A percentile compares a stretch with the other conserved stretches of the same genome.
Conservation (phyloP, 2,797 vertebrate genomes). For the Eulemur mongoz region DNA sequence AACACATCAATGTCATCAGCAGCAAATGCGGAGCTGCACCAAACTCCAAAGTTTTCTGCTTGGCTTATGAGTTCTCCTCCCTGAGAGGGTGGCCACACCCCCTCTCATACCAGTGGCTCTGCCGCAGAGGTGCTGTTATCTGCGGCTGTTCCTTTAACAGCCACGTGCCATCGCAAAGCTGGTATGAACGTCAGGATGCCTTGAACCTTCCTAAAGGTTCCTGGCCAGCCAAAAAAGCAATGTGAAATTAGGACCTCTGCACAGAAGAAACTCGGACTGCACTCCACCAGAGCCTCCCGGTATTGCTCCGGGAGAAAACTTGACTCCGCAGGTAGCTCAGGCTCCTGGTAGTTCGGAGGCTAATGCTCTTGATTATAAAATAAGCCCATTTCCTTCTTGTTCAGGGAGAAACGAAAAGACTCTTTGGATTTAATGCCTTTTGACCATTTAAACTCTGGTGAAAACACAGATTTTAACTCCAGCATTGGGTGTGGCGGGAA, state of each 20-base stretch:
- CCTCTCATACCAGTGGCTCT: rapidly evolving
- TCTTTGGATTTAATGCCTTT: neutral
- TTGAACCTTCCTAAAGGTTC: neutral
- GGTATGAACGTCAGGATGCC: neutral
- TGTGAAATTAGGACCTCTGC: neutral
- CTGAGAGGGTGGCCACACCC: neutral
- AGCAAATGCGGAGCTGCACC: neutral
- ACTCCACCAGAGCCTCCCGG: neutral
- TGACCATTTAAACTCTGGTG: no score
- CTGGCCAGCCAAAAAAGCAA: neutral
- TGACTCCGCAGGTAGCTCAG: neutral
- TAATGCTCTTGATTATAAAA: neutral
- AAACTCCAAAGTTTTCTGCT: neutral
- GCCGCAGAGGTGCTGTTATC: no score
- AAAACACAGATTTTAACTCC: neutral
- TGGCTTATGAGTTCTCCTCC: neutral
- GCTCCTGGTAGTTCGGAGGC: neutral
- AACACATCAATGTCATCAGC: neutral
- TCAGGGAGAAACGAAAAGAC: neutral
- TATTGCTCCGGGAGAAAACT: neutral
- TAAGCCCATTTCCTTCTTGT: neutral
- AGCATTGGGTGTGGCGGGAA: neutral
- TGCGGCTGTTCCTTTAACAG: neutral
- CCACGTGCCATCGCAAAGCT: no score
- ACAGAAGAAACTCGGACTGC: neutral